Conservation (phyloP, 2,797 vertebrate genomes). For the Galago senegalensis region DNA sequence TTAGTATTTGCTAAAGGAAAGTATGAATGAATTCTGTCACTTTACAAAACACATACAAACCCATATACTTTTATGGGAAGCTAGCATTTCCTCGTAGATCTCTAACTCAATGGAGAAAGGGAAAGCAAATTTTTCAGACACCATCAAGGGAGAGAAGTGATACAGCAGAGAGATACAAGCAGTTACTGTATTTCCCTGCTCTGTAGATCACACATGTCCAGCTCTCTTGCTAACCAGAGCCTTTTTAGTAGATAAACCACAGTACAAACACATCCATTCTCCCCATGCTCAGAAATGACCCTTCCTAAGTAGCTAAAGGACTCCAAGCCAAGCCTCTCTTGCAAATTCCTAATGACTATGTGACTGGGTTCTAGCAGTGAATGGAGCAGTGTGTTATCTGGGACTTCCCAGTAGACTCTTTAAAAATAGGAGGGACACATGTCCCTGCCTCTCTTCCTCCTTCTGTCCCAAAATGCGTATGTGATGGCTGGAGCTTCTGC, state of each 20-base stretch:
- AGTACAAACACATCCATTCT: not conserved
- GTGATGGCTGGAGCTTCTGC: not conserved
- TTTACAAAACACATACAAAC: not conserved
- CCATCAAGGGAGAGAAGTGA: not conserved
- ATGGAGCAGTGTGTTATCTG: not conserved
- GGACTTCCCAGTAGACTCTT: not conserved
- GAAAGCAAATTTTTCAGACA: not conserved
- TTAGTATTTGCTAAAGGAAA: conserved; percentile 20
- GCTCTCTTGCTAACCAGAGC: not conserved
- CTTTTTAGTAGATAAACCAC: conserved; percentile 12
- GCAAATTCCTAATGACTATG: not conserved
- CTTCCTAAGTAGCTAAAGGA: not conserved
- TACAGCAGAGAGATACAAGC: not conserved
- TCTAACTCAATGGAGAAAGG: not conserved
- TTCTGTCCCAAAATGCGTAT: not conserved
- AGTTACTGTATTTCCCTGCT: too few species aligned
- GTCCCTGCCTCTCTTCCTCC: not conserved
- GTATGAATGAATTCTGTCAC: not conserved
- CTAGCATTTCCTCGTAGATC: not conserved
- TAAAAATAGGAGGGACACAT: not conserved
- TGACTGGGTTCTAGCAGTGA: not conserved
- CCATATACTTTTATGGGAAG: not conserved
- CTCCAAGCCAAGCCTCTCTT: not conserved
- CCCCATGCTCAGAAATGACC: not conserved
- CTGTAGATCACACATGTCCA: not conserved